Evolutionary conservation across 2,888 invertebrate species (phyloP), one percentile per base, ranked within the genome.

Genomic region (Parnassius orleans): DNA sequence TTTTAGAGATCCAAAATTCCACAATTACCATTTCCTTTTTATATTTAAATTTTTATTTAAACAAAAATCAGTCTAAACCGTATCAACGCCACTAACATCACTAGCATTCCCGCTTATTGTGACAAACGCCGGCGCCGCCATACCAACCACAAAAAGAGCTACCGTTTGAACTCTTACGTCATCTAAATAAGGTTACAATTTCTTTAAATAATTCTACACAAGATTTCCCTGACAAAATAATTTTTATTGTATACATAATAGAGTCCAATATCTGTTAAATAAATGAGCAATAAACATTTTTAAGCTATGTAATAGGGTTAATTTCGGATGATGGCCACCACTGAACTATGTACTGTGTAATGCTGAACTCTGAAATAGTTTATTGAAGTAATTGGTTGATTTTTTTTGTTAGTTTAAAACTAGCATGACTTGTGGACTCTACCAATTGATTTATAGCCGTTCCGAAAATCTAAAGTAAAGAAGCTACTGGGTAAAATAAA

Each of bases 291-390:
- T 61, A 58, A 59, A 63, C 11, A 59, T 61, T 43, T 46, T n/a
- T 15, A 14, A 14, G 48, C 14, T 14, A 65, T 65, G 65, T 68
- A 68, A 72, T 65, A 68, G 66, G 73, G 75, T 76, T 74, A 76
- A 70, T 70, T 74, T 75, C 74, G 69, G 68, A 67, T 71, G 69
- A 70, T 58, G 69, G 66, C 69, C 63, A 64, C 66, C 67, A 54
- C 70, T n/a, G n/a, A n/a, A n/a, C n/a, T n/a, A n/a, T n/a, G n/a
- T n/a, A n/a, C n/a, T 50, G 55, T 53, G 62, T 53, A 46, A 58
- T 53, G 59, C 55, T 68, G 64, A 61, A 69, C 68, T 66, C 51
- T 56, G 64, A 58, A 61, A 54, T 66, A 65, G 48, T 67, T 58
- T 59, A 68, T 66, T 67, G 65, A 53, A 47, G 50, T 63, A 65